Conservation (phyloP, 2,113 vertebrate genomes). For the Mustelus asterias region DNA sequence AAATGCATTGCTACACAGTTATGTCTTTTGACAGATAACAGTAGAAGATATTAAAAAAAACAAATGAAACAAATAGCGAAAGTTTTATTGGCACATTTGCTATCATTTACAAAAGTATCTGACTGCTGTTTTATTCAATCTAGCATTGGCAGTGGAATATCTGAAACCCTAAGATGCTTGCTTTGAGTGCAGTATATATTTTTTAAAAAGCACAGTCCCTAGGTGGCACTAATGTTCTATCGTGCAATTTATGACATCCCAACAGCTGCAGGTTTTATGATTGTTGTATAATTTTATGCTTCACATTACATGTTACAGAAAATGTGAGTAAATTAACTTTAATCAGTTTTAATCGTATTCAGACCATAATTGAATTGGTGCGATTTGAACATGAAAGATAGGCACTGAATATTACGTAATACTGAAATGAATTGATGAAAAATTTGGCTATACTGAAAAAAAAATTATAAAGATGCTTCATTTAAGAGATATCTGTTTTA, state of each 20-base stretch:
- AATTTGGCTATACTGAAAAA: neutral
- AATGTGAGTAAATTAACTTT: slow-evolving; percentile 37
- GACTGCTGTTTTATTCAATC: neutral
- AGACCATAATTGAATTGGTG: slow-evolving; percentile 33
- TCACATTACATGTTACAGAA: slow-evolving; percentile 30
- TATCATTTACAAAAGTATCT: neutral
- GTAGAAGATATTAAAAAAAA: neutral
- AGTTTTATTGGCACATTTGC: neutral
- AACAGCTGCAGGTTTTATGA: slow-evolving; percentile 14
- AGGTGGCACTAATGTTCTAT: slow-evolving; percentile 28
- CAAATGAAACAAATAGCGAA: neutral
- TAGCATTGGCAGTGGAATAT: neutral
- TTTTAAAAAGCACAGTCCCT: neutral
- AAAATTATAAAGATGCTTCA: neutral
- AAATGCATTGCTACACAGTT: neutral
- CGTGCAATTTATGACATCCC: neutral
- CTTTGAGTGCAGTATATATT: neutral
- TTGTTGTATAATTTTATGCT: slow-evolving; percentile 32
- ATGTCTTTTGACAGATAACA: neutral
- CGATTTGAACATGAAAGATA: slow-evolving; percentile 1
- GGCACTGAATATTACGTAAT: neutral
- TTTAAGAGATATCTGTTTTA: neutral
- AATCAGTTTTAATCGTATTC: slow-evolving; percentile 37
- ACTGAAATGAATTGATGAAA: neutral
- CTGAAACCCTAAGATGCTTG: neutral